These are phyloP conservation scores for Myzus persicae DNA, from an alignment of 1,140 invertebrate genomes.

Conservation along the genomic window DNA sequence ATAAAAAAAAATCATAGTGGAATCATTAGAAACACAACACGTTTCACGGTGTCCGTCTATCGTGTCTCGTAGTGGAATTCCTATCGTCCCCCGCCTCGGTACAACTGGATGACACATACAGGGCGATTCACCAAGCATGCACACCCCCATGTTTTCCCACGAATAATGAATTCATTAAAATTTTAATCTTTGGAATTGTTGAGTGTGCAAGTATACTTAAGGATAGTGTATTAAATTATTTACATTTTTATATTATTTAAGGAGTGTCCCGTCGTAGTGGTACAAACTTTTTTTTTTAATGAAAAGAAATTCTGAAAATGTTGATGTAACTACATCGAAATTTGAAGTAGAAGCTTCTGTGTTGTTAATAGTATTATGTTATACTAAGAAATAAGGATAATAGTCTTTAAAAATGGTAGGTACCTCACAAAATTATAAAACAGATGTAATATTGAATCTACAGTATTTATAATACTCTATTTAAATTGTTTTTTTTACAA, in stretches of 20 bases:
- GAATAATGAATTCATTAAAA: background rate
- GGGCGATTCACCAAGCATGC: background rate
- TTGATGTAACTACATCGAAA: too few relatives aligned
- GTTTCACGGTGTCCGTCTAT: background rate
- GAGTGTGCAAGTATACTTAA: background rate
- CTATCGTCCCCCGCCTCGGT: background rate
- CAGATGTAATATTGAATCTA: background rate
- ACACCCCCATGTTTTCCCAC: background rate
- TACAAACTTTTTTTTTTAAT: background rate
- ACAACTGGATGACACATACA: background rate
- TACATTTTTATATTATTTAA: background rate
- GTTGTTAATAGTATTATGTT: background rate
- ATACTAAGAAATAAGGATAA: background rate
- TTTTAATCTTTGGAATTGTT: background rate
- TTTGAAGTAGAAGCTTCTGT: background rate
- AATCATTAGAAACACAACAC: constrained; percentile 16
- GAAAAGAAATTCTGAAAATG: too few relatives aligned
- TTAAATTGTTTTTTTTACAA: too few relatives aligned
- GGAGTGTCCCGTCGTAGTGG: background rate
- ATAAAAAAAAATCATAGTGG: background rate
- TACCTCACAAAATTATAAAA: background rate
- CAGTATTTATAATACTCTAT: too few relatives aligned
- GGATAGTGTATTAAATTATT: background rate
- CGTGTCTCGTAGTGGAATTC: background rate
- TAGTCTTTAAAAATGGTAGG: background rate